phyloP scores from a whole-genome alignment of 2,888 invertebrate genomes.

The Cryptosula pallasiana region DNA sequence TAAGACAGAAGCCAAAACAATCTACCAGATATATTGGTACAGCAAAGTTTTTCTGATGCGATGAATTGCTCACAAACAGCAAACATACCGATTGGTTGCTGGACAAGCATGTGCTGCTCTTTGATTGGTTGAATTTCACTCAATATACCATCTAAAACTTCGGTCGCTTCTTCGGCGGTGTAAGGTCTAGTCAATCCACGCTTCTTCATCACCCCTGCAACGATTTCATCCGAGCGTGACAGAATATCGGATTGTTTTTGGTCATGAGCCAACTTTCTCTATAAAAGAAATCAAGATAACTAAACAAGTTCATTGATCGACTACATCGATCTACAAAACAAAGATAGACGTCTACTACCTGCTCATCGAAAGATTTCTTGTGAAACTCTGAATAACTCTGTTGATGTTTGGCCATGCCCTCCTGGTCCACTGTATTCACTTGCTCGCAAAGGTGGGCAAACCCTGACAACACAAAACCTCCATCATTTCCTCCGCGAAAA shows the following conservation, averaged over 20 bases:
- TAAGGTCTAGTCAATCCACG: neutral
- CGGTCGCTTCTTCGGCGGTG: neutral
- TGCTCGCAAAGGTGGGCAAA: neutral
- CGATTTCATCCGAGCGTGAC: neutral
- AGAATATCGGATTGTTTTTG: neutral
- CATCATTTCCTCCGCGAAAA: too few species aligned
- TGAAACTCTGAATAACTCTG: neutral
- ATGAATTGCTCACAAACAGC: too few species aligned
- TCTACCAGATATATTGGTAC: too few species aligned
- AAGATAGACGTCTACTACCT: too few species aligned
- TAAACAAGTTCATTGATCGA: too few species aligned
- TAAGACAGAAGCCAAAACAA: too few species aligned
- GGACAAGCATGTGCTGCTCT: slow-evolving; percentile 63
- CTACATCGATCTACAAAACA: too few species aligned
- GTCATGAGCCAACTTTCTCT: slow-evolving; percentile 4
- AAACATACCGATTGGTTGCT: slow-evolving; percentile 63
- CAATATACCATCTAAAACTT: neutral
- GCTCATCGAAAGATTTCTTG: neutral
- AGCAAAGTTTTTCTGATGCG: too few species aligned
- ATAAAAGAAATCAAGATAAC: neutral
- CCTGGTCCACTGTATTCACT: neutral
- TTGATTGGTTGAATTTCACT: slow-evolving; percentile 58
- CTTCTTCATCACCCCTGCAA: neutral
- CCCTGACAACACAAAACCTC: too few species aligned
- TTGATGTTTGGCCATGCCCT: neutral